Evolutionary conservation across 2,113 vertebrate genomes (phyloP).

Genomic region (Cyprinodon brontotheroides): DNA sequence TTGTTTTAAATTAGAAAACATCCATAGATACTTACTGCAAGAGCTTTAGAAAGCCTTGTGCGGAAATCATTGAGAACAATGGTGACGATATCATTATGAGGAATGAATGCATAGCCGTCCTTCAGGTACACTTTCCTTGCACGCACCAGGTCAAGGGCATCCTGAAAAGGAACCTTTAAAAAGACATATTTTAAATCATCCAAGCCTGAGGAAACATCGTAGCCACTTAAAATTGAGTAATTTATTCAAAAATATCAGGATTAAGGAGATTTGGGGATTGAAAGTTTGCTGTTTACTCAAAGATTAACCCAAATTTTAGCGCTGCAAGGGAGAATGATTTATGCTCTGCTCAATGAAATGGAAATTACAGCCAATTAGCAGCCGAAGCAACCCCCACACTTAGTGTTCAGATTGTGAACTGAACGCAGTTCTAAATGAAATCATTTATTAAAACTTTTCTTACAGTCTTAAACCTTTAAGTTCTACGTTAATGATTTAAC

Average conservation of each 20-base stretch:
- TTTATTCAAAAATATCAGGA: slow-evolving; percentile 11
- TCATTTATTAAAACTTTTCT: neutral
- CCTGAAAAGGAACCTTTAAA: slow-evolving; percentile 89
- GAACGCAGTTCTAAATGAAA: slow-evolving; percentile 17
- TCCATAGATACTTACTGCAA: slow-evolving; percentile 87
- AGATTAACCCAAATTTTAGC: neutral
- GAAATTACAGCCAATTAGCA: slow-evolving; percentile 19
- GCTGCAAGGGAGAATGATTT: slow-evolving; percentile 23
- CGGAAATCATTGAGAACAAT: slow-evolving; percentile 93
- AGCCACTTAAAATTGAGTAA: neutral
- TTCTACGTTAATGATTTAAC: neutral
- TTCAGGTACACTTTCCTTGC: slow-evolving; percentile 89
- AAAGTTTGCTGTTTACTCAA: neutral
- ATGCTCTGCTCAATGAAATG: slow-evolving; percentile 24
- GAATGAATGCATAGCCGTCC: slow-evolving; percentile 88
- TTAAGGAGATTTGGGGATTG: neutral
- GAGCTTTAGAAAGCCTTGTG: slow-evolving; percentile 90
- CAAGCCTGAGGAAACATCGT: neutral
- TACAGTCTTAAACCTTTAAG: neutral
- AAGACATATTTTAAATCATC: neutral
- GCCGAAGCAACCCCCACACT: slow-evolving; percentile 1
- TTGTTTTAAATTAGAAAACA: neutral
- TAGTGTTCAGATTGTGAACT: slow-evolving; percentile 18
- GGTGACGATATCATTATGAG: slow-evolving; percentile 87
- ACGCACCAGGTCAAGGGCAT: slow-evolving; percentile 92